These are phyloP conservation scores for Nowickia ferox DNA, from an alignment of 2,888 invertebrate species.

Conservation along the genomic window DNA sequence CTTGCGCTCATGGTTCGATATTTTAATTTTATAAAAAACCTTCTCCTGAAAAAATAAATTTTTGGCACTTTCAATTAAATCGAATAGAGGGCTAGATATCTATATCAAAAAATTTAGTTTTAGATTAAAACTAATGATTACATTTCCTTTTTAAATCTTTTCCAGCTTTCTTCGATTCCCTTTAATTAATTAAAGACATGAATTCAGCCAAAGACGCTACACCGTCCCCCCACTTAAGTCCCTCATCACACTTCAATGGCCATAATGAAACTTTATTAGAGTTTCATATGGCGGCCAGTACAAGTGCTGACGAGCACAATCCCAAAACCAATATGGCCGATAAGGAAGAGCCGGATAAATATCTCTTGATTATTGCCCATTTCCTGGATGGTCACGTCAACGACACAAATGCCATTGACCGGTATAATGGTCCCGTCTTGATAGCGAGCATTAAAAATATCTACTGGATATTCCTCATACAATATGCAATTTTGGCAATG, in stretches of 20 bases:
- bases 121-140: background rate
- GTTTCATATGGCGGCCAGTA: constrained; percentile 74
- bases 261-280: constrained; percentile 62
- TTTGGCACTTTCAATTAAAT: too few species aligned
- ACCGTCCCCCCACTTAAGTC: background rate
- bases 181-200: constrained; percentile 12
- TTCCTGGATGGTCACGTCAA: constrained; percentile 80
- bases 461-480: constrained; percentile 86
- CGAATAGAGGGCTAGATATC: too few species aligned
- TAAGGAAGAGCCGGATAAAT: constrained; percentile 81
- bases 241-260: background rate
- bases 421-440: constrained; percentile 86
- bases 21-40: too few species aligned
- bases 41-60: too few species aligned
- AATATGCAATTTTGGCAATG: constrained; percentile 85
- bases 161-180: background rate
- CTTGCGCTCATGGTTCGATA: too few species aligned
- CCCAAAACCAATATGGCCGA: constrained; percentile 73
- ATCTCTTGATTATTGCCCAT: constrained; percentile 80
- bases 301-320: constrained; percentile 58
- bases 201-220: constrained; percentile 16
- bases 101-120: background rate
- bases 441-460: constrained; percentile 85
- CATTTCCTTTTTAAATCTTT: background rate
- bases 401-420: constrained; percentile 79